phyloP scores from a whole-genome alignment of 1,140 invertebrate genomes.

The Orchestia grillus region DNA sequence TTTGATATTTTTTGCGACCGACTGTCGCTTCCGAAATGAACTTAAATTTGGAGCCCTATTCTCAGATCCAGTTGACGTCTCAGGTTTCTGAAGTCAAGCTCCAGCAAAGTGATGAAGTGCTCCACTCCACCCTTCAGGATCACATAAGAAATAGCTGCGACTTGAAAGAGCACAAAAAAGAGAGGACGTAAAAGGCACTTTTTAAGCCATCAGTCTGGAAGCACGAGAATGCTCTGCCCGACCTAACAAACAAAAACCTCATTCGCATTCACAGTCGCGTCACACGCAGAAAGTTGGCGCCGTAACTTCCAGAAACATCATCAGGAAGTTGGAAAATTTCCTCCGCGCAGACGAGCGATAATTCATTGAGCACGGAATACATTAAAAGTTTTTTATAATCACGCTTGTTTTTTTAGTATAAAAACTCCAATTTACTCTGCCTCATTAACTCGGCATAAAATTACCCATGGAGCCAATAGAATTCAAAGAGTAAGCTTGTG shows the following conservation, averaged over 20 bases:
- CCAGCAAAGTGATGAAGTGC: conserved; percentile 19
- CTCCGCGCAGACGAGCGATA: not conserved
- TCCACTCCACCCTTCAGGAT: not conserved
- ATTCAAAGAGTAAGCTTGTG: not conserved
- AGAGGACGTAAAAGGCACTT: not conserved
- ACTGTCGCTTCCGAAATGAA: not conserved
- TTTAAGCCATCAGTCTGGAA: conserved; percentile 1
- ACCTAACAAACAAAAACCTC: conserved; percentile 28
- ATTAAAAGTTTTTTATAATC: conserved; percentile 22
- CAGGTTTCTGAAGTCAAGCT: conserved; percentile 16
- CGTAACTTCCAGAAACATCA: conserved; percentile 31
- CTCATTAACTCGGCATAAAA: not conserved
- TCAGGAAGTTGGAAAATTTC: not conserved
- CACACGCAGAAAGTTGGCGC: not conserved
- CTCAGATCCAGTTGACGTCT: not conserved
- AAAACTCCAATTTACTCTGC: not conserved
- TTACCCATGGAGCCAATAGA: not conserved
- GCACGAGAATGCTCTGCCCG: not conserved
- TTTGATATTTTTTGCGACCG: not conserved
- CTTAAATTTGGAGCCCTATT: not conserved
- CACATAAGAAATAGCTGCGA: not conserved
- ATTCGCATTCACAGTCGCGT: conserved; percentile 48
- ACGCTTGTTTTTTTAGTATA: not conserved
- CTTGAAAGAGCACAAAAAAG: not conserved
- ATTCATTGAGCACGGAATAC: conserved; percentile 20